Evolutionary conservation across 2,888 invertebrate species (phyloP), one percentile per base, ranked within the genome.

Genomic region (Oscheius sp.): DNA sequence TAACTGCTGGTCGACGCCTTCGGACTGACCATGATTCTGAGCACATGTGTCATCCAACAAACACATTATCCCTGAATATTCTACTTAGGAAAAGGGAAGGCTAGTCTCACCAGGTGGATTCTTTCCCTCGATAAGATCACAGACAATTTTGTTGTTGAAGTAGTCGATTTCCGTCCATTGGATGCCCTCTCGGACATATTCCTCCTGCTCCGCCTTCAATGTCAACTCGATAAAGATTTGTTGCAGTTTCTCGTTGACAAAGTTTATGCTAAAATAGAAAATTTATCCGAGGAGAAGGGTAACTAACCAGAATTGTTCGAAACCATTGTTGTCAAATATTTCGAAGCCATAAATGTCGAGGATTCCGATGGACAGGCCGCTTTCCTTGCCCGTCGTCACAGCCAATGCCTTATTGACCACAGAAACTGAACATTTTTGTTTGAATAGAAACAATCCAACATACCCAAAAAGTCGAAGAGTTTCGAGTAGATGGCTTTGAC

Each of bases 281-380:
- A n/a, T n/a, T n/a, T n/a, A n/a, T n/a, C n/a, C 23, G 69, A 61
- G 23, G 18, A 52, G 7, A 16, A 52, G 18, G 18, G 21, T 52
- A 16, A 52, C 13, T 16, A 9, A 85, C 86, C 87, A 88, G 86
- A 93, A 92, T 87, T 93, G 93, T 84, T 93, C 93, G 88, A 93
- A 93, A 23, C 93, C 92, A 86, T 93, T 93, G 84, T 90, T 91
- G 56, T 92, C 91, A 85, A 93, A 93, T 74, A 93, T 92, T 88
- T 93, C 93, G 87, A 93, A 93, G 1, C 93, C 93, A 84, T 93
- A 93, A 83, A 93, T 93, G 84, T 93, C 93, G 75, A 93, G 88
- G 84, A 93, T 92, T 59, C 93, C 93, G 35, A 92, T 90, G 76
- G 91, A 92, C 29, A 87, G 74, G 41, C 76, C 76, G 16, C 59